phyloP scores from a whole-genome alignment of 2,113 vertebrate species.

The Bufo gargarizans region DNA sequence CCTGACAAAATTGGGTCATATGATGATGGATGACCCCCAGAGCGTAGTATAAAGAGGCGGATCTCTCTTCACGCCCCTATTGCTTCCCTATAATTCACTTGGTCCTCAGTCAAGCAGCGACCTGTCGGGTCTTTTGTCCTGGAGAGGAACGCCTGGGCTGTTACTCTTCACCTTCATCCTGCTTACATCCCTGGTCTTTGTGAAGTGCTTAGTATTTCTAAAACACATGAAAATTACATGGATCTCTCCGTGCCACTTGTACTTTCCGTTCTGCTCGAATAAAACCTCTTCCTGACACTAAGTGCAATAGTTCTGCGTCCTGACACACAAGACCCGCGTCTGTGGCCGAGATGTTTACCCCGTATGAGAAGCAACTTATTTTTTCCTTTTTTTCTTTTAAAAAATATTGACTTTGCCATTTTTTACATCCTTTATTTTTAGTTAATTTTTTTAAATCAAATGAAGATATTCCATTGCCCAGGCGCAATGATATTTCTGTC shows the following conservation, averaged over 20 bases:
- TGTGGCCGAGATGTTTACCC: not conserved
- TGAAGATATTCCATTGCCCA: too few relatives aligned
- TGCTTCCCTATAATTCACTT: constrained; percentile 9
- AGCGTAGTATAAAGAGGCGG: not conserved
- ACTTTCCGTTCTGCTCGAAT: constrained; percentile 15
- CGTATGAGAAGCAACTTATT: not conserved
- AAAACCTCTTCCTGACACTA: constrained; percentile 15
- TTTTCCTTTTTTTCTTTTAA: not conserved
- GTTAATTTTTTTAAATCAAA: too few relatives aligned
- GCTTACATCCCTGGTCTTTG: not conserved
- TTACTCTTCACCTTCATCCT: not conserved
- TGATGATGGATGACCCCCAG: not conserved
- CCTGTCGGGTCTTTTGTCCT: not conserved
- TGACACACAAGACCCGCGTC: not conserved
- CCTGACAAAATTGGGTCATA: not conserved
- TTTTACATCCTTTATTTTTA: not conserved
- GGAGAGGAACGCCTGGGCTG: not conserved
- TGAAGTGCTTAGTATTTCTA: constrained; percentile 1
- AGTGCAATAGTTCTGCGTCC: not conserved
- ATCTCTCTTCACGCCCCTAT: constrained; percentile 34
- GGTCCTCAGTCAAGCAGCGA: constrained; percentile 12
- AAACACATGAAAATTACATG: constrained; percentile 5
- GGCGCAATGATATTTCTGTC: too few relatives aligned
- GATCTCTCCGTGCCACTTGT: not conserved
- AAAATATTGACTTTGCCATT: not conserved